Evolutionary conservation across 2,113 vertebrate species (phyloP).

Genomic region (Cathartes aura): DNA sequence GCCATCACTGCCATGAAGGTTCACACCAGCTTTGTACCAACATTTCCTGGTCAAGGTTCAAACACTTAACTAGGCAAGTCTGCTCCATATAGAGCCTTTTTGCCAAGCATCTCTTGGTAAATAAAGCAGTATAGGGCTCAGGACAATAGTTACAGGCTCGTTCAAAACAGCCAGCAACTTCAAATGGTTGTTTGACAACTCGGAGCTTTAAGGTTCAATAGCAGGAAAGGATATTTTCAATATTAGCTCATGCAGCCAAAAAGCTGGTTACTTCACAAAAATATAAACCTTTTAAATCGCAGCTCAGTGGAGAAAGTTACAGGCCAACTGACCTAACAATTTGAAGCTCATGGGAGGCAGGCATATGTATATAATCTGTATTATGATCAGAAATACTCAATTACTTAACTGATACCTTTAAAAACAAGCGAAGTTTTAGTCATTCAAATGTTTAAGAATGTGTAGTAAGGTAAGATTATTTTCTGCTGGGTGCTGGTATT

Average conservation of each 20-base stretch:
- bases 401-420: neutral
- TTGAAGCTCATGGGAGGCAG: neutral
- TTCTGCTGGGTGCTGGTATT: neutral
- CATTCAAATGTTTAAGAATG: neutral
- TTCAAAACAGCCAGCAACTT: neutral
- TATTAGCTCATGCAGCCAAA: neutral
- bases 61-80: neutral
- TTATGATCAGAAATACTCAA: neutral
- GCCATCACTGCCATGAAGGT: neutral
- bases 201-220: neutral
- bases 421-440: neutral
- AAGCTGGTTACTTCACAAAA: neutral
- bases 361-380: neutral
- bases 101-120: neutral
- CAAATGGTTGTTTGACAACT: neutral
- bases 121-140: neutral
- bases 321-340: neutral
- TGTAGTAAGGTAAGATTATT: neutral
- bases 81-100: neutral
- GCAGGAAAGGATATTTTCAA: neutral
- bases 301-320: neutral
- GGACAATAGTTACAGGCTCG: neutral
- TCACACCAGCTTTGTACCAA: neutral
- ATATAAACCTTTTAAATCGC: slow-evolving; percentile 5
- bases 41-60: neutral